These are phyloP conservation scores for Ochropacha duplaris DNA, from an alignment of 2,888 invertebrate genomes.

Conservation along the genomic window DNA sequence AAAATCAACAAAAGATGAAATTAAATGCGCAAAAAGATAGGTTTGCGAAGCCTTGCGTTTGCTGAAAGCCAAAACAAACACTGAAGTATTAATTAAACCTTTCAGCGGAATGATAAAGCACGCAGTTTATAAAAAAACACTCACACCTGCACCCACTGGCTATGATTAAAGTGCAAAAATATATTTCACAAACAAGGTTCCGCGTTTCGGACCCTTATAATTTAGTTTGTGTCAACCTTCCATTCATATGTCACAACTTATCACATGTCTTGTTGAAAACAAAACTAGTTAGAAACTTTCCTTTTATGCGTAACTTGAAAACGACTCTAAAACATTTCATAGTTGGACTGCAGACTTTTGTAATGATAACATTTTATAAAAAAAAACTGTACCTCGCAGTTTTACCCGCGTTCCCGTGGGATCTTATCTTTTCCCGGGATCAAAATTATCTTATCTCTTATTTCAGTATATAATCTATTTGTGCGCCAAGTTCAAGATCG, in stretches of 20 bases:
- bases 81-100: slow-evolving; percentile 56
- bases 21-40: slow-evolving; percentile 42
- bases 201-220: slow-evolving; percentile 1
- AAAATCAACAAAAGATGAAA: slow-evolving; percentile 35
- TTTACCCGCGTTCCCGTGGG: too few species aligned
- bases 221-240: neutral
- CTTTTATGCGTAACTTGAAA: neutral
- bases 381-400: too few species aligned
- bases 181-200: neutral
- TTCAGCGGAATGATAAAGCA: slow-evolving; percentile 51
- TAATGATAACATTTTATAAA: neutral
- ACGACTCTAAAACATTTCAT: neutral
- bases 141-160: slow-evolving; percentile 13
- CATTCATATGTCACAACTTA: slow-evolving; percentile 1
- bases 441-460: too few species aligned
- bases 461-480: too few species aligned
- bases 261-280: neutral
- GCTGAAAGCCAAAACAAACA: slow-evolving; percentile 51
- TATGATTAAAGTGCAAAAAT: neutral
- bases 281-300: slow-evolving; percentile 2
- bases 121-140: slow-evolving; percentile 48
- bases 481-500: too few species aligned
- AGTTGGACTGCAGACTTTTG: neutral
- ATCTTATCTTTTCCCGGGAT: too few species aligned
- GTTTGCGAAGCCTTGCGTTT: slow-evolving; percentile 35